These are phyloP conservation scores for Sinopyrophorus schimmeli DNA, from an alignment of 2,888 invertebrate species.

Conservation along the genomic window DNA sequence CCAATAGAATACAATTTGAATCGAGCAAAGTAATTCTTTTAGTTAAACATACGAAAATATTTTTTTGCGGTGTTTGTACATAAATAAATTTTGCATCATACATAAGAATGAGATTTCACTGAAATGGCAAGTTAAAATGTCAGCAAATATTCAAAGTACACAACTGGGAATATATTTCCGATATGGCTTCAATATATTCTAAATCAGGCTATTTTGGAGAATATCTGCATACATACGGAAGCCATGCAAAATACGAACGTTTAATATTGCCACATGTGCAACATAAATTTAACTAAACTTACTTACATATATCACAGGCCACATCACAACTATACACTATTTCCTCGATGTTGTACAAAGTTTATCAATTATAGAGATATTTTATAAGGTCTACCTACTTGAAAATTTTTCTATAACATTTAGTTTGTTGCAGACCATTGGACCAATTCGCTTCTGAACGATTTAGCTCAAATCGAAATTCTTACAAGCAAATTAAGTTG, in stretches of 20 bases:
- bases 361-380: too few relatives aligned
- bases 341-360: too few relatives aligned
- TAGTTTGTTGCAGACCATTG: conserved; percentile 4
- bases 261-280: conserved; percentile 23
- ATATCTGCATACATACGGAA: conserved; percentile 25
- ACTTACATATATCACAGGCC: too few relatives aligned
- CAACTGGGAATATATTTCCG: conserved; percentile 21
- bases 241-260: conserved; percentile 19
- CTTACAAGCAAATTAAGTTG: conserved; percentile 15
- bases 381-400: too few relatives aligned
- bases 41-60: too few relatives aligned
- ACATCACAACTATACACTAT: too few relatives aligned
- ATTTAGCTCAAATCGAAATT: conserved; percentile 15
- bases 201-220: conserved; percentile 17
- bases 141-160: conserved; percentile 27
- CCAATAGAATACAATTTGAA: too few relatives aligned
- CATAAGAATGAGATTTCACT: neutral
- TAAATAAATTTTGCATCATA: too few relatives aligned
- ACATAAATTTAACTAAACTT: conserved; percentile 20
- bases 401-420: conserved; percentile 4
- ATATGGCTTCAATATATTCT: conserved; percentile 23
- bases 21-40: too few relatives aligned
- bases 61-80: too few relatives aligned
- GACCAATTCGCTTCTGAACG: conserved; percentile 10
- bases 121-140: conserved; percentile 20